Evolutionary conservation across 2,888 invertebrate genomes (phyloP).

Genomic region (Acronicta aceris): DNA sequence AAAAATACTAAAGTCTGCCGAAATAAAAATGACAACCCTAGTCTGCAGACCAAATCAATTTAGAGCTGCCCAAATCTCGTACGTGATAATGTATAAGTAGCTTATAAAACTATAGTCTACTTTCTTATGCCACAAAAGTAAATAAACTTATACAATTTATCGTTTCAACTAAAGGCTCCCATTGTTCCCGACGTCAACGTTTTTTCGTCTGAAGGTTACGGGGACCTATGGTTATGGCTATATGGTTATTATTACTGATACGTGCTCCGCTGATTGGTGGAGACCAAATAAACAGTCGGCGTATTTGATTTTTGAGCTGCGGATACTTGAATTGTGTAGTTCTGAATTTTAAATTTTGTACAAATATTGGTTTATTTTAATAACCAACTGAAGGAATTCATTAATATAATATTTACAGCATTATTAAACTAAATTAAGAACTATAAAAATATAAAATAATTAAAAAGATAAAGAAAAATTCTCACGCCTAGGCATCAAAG

Average conservation of each 20-base stretch:
- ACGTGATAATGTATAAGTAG: not conserved
- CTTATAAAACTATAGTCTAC: not conserved
- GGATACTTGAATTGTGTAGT: not conserved
- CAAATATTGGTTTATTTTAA: not conserved
- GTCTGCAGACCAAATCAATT: no score
- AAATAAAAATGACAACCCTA: no score
- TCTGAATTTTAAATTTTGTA: slow-evolving; percentile 7
- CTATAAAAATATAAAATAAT: no score
- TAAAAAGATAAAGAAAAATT: no score
- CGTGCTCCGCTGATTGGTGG: slow-evolving; percentile 5
- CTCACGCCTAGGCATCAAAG: no score
- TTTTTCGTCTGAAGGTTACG: slow-evolving; percentile 49
- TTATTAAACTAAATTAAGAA: no score
- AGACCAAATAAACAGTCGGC: slow-evolving; percentile 16
- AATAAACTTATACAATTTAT: slow-evolving; percentile 58
- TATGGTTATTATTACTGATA: slow-evolving; percentile 1
- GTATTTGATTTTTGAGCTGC: slow-evolving; percentile 14
- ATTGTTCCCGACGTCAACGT: slow-evolving; percentile 52
- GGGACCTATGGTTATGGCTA: not conserved
- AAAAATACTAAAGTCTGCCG: no score
- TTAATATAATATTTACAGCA: no score
- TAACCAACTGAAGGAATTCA: no score
- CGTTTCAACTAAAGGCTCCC: slow-evolving; percentile 54
- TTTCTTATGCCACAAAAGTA: slow-evolving; percentile 30
- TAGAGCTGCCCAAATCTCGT: not conserved